A percentile compares a stretch with the other conserved stretches of the same genome.
Conservation (phyloP, 2,113 vertebrate species). For the Oreochromis spilurus region DNA sequence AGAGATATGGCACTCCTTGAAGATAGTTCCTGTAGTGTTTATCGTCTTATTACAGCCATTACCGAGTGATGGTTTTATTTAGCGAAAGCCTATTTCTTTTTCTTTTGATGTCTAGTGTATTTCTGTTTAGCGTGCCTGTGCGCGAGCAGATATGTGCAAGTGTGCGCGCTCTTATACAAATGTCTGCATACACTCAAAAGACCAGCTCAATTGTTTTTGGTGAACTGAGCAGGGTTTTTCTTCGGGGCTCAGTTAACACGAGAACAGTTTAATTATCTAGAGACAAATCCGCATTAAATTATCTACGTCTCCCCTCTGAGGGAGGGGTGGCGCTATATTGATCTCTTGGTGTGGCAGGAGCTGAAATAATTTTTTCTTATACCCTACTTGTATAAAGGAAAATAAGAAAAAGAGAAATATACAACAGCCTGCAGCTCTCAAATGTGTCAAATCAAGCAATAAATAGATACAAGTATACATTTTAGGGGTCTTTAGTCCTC, state of each 20-base stretch:
- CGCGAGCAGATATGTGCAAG: neutral
- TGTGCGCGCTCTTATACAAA: neutral
- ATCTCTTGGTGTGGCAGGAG: neutral
- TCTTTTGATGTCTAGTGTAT: conserved; percentile 24
- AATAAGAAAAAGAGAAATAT: neutral
- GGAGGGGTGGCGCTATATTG: neutral
- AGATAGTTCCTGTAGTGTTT: conserved; percentile 50
- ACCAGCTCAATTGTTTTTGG: conserved; percentile 8
- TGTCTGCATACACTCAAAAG: neutral
- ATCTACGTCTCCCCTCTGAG: neutral
- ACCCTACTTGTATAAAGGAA: neutral
- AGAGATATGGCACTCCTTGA: conserved; percentile 31
- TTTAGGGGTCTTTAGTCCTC: neutral
- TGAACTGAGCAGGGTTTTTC: neutral
- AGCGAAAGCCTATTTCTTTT: neutral
- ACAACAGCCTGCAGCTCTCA: neutral
- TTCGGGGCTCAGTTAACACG: neutral
- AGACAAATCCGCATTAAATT: neutral
- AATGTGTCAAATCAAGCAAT: neutral
- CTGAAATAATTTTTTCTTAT: neutral
- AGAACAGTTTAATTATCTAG: conserved; percentile 18
- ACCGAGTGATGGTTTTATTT: conserved; percentile 29
- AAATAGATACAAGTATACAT: neutral
- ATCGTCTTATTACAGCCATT: conserved; percentile 46
- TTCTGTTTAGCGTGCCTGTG: neutral